A percentile compares a stretch with the other conserved stretches of the same genome.
phyloP scores from a whole-genome alignment of 2,113 vertebrate genomes.

The Xenopus borealis region DNA sequence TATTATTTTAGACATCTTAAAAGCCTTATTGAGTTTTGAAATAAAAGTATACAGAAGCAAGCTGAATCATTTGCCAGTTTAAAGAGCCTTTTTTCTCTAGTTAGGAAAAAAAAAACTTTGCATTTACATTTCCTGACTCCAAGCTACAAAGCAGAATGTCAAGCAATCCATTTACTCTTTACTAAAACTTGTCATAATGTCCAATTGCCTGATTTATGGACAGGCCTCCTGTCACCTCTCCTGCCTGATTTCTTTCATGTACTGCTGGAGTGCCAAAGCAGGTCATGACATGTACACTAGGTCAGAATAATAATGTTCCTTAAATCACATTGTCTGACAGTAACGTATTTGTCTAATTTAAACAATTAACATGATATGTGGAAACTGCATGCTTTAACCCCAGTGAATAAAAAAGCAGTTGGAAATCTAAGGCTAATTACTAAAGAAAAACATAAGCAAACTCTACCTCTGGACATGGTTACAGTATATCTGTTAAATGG shows the following conservation, averaged over 20 bases:
- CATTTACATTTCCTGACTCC: slow-evolving; percentile 53
- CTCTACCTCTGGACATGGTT: slow-evolving; percentile 7
- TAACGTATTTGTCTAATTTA: slow-evolving; percentile 78
- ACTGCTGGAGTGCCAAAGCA: slow-evolving; percentile 59
- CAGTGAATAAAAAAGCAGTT: slow-evolving; percentile 27
- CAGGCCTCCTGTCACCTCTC: slow-evolving; percentile 59
- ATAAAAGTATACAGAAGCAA: slow-evolving; percentile 31
- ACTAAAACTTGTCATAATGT: slow-evolving; percentile 65
- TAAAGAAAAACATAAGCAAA: slow-evolving; percentile 3
- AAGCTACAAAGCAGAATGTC: slow-evolving; percentile 61
- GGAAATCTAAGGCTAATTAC: background rate
- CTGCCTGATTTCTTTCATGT: slow-evolving; percentile 62
- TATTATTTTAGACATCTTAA: slow-evolving; percentile 45
- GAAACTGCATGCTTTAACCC: slow-evolving; percentile 59
- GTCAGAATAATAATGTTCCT: slow-evolving; percentile 72
- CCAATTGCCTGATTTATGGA: slow-evolving; percentile 70
- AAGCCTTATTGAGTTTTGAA: slow-evolving; percentile 40
- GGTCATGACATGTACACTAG: slow-evolving; percentile 77
- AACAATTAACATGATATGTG: slow-evolving; percentile 73
- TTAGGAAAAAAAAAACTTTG: slow-evolving; percentile 39
- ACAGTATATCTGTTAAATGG: slow-evolving; percentile 1
- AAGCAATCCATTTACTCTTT: slow-evolving; percentile 64
- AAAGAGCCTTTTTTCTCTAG: slow-evolving; percentile 3
- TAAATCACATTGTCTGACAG: slow-evolving; percentile 61
- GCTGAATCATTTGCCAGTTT: slow-evolving; percentile 21